These are phyloP conservation scores for Carduelis carduelis DNA, from an alignment of 2,797 vertebrate genomes.

Conservation along the genomic window DNA sequence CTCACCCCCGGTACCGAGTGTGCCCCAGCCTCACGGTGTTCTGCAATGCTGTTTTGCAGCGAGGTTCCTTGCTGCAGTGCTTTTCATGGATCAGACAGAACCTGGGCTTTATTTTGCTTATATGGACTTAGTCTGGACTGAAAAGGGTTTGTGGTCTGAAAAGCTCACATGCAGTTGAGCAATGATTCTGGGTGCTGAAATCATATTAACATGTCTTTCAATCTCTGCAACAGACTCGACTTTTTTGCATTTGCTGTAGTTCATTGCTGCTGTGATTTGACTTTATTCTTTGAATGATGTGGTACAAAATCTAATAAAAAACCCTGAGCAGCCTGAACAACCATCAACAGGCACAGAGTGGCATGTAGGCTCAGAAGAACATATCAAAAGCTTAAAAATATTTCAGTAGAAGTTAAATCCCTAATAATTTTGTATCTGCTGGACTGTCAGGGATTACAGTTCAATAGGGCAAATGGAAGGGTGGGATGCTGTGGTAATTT, in stretches of 20 bases:
- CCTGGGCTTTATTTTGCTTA: neutral
- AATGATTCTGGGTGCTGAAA: neutral
- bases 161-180: neutral
- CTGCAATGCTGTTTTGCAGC: neutral
- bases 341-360: neutral
- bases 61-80: neutral
- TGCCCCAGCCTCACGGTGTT: neutral
- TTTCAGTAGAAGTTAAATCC: neutral
- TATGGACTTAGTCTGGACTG: neutral
- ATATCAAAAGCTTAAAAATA: neutral
- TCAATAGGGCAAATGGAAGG: neutral
- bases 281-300: neutral
- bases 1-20: accelerated
- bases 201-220: neutral
- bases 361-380: neutral
- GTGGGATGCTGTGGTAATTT: neutral
- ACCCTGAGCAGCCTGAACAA: neutral
- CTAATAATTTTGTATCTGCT: neutral
- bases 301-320: neutral
- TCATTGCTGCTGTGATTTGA: neutral
- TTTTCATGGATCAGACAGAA: neutral
- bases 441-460: neutral
- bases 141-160: neutral
- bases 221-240: neutral
- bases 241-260: neutral